phyloP scores from a whole-genome alignment of 2,888 invertebrate genomes.

The Dryocosmus kuriphilus region DNA sequence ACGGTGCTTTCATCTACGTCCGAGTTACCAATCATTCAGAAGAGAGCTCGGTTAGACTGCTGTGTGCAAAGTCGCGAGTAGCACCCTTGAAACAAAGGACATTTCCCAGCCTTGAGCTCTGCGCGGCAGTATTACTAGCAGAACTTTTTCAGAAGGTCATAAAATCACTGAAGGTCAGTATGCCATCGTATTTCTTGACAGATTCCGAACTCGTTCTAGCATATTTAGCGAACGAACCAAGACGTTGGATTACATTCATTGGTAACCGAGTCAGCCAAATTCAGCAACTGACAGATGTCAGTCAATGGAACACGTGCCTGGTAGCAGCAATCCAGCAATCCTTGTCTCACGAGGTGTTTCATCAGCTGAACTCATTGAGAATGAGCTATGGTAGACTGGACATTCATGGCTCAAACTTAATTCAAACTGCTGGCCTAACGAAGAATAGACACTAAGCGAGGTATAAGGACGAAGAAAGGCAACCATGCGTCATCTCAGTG shows the following conservation, averaged over 20 bases:
- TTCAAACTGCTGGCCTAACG: background rate
- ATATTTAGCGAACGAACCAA: slow-evolving; percentile 53
- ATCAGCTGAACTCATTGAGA: background rate
- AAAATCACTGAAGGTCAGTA: background rate
- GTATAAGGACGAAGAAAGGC: background rate
- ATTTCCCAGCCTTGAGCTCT: slow-evolving; percentile 41
- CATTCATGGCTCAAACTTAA: background rate
- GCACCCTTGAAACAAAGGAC: slow-evolving; percentile 27
- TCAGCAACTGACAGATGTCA: too few species aligned
- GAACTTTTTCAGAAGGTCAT: too few species aligned
- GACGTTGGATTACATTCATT: slow-evolving; percentile 40
- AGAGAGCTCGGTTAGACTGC: slow-evolving; percentile 8
- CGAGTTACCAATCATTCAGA: background rate
- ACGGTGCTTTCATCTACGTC: slow-evolving; percentile 43
- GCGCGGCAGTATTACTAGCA: slow-evolving; percentile 28
- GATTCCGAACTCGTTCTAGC: background rate
- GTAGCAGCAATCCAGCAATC: slow-evolving; percentile 39
- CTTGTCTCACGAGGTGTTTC: slow-evolving; percentile 22
- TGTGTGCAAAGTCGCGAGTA: slow-evolving; percentile 44
- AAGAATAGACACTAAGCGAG: background rate
- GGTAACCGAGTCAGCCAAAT: slow-evolving; percentile 42
- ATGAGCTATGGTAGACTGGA: slow-evolving; percentile 27
- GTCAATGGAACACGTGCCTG: too few species aligned
- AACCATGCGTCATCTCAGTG: background rate
- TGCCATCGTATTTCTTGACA: background rate